Evolutionary conservation across 2,888 invertebrate species (phyloP).

Genomic region (Tipula lateralis): DNA sequence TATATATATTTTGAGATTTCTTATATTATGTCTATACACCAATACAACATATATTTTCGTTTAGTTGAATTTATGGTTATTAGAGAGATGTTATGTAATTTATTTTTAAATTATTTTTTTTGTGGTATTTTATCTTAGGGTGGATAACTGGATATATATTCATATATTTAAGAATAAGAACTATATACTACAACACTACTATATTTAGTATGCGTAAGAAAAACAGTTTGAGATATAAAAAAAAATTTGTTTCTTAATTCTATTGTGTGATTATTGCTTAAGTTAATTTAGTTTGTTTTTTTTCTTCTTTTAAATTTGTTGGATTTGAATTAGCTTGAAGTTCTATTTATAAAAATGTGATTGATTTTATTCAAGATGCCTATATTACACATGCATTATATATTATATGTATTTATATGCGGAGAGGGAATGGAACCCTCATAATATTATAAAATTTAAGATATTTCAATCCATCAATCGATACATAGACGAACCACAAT

Average conservation of each 20-base stretch:
- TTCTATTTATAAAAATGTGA: conserved; percentile 19
- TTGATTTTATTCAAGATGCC: neutral
- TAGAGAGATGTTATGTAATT: conserved; percentile 15
- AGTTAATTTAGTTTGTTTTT: neutral
- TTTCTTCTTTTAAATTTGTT: neutral
- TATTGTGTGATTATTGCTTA: conserved; percentile 1
- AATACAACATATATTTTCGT: neutral
- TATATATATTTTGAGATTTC: neutral
- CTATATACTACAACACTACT: neutral
- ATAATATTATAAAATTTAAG: neutral
- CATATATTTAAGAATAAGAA: neutral
- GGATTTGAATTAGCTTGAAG: neutral
- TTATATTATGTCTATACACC: neutral
- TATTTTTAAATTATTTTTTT: neutral
- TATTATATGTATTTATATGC: neutral
- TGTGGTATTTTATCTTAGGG: conserved; percentile 19
- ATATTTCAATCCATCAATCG: neutral
- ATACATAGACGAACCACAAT: neutral
- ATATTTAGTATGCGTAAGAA: neutral
- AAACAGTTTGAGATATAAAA: neutral
- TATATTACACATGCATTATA: neutral
- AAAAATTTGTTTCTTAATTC: neutral
- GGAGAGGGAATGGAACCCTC: neutral
- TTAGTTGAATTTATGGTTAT: conserved; percentile 13
- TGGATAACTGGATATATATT: neutral